These are phyloP conservation scores for Pyrgus malvae DNA, from an alignment of 2,888 invertebrate genomes.

Conservation along the genomic window DNA sequence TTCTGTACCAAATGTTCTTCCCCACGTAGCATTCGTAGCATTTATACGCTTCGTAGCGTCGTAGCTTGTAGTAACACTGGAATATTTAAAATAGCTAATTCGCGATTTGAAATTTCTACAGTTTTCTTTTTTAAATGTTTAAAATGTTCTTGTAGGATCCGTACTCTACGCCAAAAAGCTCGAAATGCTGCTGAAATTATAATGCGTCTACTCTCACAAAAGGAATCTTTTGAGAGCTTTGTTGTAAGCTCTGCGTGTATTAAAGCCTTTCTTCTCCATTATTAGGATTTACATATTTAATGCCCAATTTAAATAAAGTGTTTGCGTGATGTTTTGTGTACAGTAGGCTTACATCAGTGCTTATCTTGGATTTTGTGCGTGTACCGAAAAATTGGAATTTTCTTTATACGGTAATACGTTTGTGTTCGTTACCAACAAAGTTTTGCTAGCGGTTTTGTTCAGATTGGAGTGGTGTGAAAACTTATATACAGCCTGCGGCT, in stretches of 20 bases:
- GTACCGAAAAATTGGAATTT: constrained; percentile 1
- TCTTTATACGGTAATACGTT: too few species aligned
- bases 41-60: neutral
- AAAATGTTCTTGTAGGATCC: neutral
- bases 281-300: constrained; percentile 12
- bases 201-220: neutral
- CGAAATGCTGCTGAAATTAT: neutral
- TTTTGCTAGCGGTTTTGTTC: too few species aligned
- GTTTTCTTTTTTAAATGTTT: too few species aligned
- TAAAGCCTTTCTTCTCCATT: constrained; percentile 13
- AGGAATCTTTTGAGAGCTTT: constrained; percentile 10
- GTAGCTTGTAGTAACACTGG: too few species aligned
- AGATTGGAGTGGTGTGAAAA: too few species aligned
- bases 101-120: too few species aligned
- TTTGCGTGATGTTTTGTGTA: neutral
- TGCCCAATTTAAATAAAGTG: constrained; percentile 15
- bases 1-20: too few species aligned
- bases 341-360: neutral
- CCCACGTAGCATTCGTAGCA: constrained; percentile 5
- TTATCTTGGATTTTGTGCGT: neutral
- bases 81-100: too few species aligned
- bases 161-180: neutral
- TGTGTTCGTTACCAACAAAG: too few species aligned
- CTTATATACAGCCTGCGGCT: too few species aligned
- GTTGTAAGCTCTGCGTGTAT: constrained; percentile 1